Base-by-base conservation (phyloP, 2,888 invertebrate genomes). In the Hydropsyche betteni region DNA sequence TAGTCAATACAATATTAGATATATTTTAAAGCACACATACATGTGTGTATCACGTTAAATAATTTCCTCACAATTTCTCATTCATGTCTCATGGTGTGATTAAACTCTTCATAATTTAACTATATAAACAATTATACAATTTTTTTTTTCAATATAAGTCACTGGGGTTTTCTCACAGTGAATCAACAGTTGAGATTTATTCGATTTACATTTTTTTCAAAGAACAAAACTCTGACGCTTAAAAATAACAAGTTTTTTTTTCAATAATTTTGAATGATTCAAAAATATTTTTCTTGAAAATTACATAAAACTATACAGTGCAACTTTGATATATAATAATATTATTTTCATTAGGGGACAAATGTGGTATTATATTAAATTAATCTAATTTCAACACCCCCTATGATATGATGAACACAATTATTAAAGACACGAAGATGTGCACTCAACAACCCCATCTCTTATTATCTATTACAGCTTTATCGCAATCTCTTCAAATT, bases 331-430 rank as follows among this genome's bases (percentile, higher is more conserved):
- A 58, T 58, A 24, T 58, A 8, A 64, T 36, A 44, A 44, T 44
- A 44, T 8, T 8, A 44, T 44, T 44, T 64, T 7, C 64, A 64
- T n/a, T 44, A 36, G 10, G 34, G 33, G 36, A 64, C 33, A 12
- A 36, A 33, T n/a, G 64, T 55, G 12, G 34, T 64, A 64, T 34
- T 64, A 64, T 33, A 24, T 33, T 14, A 58, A 58, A 58, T 58
- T 58, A 8, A 58, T 24, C 58, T 58, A 58, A 58, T 16, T 58
- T 58, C 24, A 58, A 24, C n/a, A 34, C 36, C 24, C 64, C 24
- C 36, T 64, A 64, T 64, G 64, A 64, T 64, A 64, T 64, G 64
- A 64, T 64, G 64, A 64, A 64, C 64, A 64, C 64, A 64, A 64
- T 64, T 33, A 64, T 64, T 64, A 64, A 64, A 34, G 64, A 64